Conservation (phyloP, 2,797 vertebrate species). For the Threskiornis aethiopicus region DNA sequence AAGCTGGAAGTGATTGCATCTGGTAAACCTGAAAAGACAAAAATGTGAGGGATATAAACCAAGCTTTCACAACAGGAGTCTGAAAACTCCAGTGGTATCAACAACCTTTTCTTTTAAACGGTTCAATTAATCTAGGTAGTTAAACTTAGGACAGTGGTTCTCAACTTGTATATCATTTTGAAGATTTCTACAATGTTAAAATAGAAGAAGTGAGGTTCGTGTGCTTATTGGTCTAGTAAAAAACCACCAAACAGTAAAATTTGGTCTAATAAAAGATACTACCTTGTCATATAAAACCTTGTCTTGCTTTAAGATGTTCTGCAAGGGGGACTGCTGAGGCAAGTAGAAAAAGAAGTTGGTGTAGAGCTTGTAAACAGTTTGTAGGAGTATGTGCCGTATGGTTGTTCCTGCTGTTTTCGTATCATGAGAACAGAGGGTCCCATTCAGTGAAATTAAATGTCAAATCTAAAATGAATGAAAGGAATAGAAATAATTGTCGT, state of each 20-base stretch:
- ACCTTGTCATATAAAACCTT: not conserved
- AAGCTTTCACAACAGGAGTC: not conserved
- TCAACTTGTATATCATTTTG: not conserved
- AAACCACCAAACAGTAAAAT: not conserved
- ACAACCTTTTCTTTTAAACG: not conserved
- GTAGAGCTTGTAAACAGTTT: not conserved
- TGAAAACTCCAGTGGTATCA: not conserved
- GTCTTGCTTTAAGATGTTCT: not conserved
- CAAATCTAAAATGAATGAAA: not conserved
- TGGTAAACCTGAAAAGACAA: not conserved
- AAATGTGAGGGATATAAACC: not conserved
- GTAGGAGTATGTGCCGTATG: rapidly evolving
- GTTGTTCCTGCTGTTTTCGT: not conserved
- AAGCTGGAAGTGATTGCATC: not conserved
- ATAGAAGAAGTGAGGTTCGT: not conserved
- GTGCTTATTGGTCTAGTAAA: not conserved
- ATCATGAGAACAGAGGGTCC: not conserved
- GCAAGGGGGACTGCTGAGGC: not conserved
- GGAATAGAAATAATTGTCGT: not conserved
- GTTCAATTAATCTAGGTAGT: not conserved
- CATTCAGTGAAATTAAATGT: not conserved
- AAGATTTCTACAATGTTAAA: not conserved
- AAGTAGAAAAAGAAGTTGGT: not conserved
- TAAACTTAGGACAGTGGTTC: not conserved
- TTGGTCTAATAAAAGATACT: not conserved